phyloP scores from a whole-genome alignment of 1,140 invertebrate species.

The Oncopodura yosiiana region DNA sequence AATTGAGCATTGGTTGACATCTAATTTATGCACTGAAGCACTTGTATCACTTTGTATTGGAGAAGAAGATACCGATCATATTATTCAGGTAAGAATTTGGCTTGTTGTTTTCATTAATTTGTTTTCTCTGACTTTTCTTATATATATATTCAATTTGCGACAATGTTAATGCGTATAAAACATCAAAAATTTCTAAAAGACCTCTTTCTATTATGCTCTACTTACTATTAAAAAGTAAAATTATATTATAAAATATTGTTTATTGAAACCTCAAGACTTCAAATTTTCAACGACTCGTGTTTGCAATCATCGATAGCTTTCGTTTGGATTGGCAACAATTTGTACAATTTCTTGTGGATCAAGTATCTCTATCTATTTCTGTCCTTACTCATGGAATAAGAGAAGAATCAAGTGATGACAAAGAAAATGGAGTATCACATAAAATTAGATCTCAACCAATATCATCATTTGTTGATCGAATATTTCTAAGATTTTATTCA shows the following conservation, averaged over 20 bases:
- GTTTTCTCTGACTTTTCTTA: no score
- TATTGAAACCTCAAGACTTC: no score
- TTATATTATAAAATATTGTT: no score
- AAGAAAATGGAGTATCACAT: not conserved
- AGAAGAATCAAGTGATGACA: not conserved
- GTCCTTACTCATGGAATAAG: constrained; percentile 6
- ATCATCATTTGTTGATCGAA: constrained; percentile 14
- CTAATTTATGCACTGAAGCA: constrained; percentile 21
- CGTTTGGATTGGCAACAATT: constrained; percentile 21
- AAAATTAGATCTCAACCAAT: not conserved
- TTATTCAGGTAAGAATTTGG: constrained; percentile 27
- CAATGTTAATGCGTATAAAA: no score
- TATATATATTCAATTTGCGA: no score
- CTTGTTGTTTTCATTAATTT: no score
- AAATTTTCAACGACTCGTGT: constrained; percentile 22
- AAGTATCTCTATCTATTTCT: constrained; percentile 7
- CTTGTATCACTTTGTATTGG: constrained; percentile 18
- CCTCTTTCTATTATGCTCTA: no score
- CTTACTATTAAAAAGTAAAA: no score
- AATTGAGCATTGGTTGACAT: constrained; percentile 18
- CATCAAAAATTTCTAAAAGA: no score
- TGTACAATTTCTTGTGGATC: constrained; percentile 12
- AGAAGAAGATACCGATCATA: constrained; percentile 12
- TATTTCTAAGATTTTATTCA: constrained; percentile 21
- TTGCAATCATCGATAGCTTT: constrained; percentile 23